Conservation (phyloP, 2,797 vertebrate species). For the Lepidocolaptes lacrymiger region DNA sequence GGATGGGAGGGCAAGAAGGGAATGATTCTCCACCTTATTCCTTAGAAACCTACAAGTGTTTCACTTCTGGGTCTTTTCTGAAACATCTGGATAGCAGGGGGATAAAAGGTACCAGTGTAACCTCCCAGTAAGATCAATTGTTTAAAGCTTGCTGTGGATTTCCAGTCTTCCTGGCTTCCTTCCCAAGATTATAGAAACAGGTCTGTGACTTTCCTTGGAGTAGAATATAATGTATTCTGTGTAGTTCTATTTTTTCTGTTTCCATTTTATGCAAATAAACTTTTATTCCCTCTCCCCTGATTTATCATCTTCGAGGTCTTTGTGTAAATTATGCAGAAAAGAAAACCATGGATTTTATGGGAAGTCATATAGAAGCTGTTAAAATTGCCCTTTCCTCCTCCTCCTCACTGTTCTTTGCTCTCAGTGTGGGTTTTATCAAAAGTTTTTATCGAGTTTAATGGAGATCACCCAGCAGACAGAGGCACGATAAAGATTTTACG, state of each 20-base stretch:
- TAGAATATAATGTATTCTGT: background rate
- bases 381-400: slow-evolving; percentile 16
- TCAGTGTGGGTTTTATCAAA: slow-evolving; percentile 24
- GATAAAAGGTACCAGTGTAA: slow-evolving; percentile 53
- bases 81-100: slow-evolving; percentile 66
- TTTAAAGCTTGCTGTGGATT: slow-evolving; percentile 38
- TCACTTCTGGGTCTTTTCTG: slow-evolving; percentile 46
- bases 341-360: slow-evolving; percentile 17
- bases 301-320: slow-evolving; percentile 43
- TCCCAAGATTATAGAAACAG: slow-evolving; percentile 50
- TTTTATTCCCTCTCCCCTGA: slow-evolving; percentile 15
- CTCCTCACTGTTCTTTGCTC: slow-evolving; percentile 24
- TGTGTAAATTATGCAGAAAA: slow-evolving; percentile 21
- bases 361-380: slow-evolving; percentile 7
- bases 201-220: slow-evolving; percentile 39
- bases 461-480: slow-evolving; percentile 17
- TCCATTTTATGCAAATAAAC: slow-evolving; percentile 47
- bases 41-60: slow-evolving; percentile 14
- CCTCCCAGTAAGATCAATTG: slow-evolving; percentile 70
- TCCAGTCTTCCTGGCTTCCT: slow-evolving; percentile 45
- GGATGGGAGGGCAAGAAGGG: background rate
- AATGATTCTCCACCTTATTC: background rate
- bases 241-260: background rate
- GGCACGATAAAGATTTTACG: background rate
- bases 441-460: background rate